Conservation (phyloP, 2,797 vertebrate genomes). For the Gymnothorax javanicus region DNA sequence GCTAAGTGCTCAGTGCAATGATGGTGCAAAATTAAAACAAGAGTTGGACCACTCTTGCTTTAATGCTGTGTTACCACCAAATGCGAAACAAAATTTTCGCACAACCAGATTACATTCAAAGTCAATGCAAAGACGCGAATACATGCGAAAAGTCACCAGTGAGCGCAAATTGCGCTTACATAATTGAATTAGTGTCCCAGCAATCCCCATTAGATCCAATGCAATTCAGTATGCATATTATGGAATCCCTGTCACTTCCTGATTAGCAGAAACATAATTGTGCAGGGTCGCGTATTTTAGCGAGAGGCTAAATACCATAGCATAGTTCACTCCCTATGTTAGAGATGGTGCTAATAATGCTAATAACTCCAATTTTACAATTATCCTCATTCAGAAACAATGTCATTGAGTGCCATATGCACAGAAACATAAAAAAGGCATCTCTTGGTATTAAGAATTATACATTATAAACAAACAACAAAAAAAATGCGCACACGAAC, state of each 20-base stretch:
- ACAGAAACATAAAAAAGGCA: neutral
- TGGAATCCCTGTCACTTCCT: neutral
- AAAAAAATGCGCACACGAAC: neutral
- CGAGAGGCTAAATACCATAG: neutral
- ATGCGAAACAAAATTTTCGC: too few species aligned
- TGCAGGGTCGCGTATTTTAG: neutral
- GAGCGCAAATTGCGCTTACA: too few species aligned
- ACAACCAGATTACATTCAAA: too few species aligned
- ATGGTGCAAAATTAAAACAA: too few species aligned
- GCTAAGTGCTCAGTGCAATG: too few species aligned
- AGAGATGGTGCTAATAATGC: neutral
- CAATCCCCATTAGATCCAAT: neutral
- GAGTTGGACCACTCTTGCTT: too few species aligned
- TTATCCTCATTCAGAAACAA: neutral
- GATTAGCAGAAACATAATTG: neutral
- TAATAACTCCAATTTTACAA: neutral
- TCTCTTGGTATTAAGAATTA: neutral
- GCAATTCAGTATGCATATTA: neutral
- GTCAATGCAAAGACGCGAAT: too few species aligned
- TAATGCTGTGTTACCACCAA: too few species aligned
- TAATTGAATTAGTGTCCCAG: neutral
- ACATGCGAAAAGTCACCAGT: too few species aligned
- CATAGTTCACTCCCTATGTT: conserved; percentile 4
- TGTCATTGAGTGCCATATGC: neutral
- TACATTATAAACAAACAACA: neutral